Evolutionary conservation across 1,140 invertebrate species (phyloP).

Genomic region (Plectrocnemia conspersa): DNA sequence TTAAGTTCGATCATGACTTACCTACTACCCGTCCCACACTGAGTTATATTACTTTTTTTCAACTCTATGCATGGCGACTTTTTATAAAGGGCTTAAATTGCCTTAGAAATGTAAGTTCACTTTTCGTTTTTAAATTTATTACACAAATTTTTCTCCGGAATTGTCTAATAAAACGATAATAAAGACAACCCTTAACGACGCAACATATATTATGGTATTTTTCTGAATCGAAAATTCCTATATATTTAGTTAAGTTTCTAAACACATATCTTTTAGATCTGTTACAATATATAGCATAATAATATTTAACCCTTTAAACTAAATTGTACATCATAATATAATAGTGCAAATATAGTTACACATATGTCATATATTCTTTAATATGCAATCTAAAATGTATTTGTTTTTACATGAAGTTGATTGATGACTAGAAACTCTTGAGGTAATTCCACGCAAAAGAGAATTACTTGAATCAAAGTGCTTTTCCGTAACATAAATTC

Average conservation of each 20-base stretch:
- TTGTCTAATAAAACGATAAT: too few relatives aligned
- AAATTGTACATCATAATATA: background rate
- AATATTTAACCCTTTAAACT: background rate
- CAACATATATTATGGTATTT: too few relatives aligned
- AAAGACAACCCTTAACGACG: too few relatives aligned
- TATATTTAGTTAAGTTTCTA: too few relatives aligned
- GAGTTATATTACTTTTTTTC: background rate
- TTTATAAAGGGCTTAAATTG: slow-evolving; percentile 8
- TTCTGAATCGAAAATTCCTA: too few relatives aligned
- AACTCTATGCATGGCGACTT: background rate
- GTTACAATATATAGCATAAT: too few relatives aligned
- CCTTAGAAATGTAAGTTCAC: background rate
- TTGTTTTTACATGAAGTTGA: too few relatives aligned
- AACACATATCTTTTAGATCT: too few relatives aligned
- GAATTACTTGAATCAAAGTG: too few relatives aligned
- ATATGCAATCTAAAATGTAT: background rate
- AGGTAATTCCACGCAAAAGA: too few relatives aligned
- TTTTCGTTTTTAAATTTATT: slow-evolving; percentile 2
- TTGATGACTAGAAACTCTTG: too few relatives aligned
- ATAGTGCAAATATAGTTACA: background rate
- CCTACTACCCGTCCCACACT: slow-evolving; percentile 4
- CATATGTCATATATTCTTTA: background rate
- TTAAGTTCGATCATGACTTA: slow-evolving; percentile 33
- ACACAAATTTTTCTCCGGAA: background rate
- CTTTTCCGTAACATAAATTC: too few relatives aligned